Evolutionary conservation across 1,140 invertebrate genomes (phyloP).

Genomic region (Drosophila albomicans): DNA sequence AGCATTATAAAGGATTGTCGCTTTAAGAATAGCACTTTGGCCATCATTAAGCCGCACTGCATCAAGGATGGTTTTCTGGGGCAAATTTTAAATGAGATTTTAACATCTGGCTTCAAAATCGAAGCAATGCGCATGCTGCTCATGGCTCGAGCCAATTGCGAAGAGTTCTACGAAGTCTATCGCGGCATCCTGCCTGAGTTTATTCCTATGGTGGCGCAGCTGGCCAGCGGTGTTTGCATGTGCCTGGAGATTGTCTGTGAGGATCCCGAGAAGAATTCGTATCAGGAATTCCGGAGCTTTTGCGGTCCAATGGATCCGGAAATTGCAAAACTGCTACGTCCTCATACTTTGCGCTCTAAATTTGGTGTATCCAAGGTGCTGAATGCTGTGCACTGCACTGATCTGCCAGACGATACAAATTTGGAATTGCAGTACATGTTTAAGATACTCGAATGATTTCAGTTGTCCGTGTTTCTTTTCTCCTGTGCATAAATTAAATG

Average conservation of each 20-base stretch:
- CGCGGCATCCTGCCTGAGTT: slow-evolving; percentile 95
- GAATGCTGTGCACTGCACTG: slow-evolving; percentile 97
- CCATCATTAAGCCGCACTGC: slow-evolving; percentile 96
- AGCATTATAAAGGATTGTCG: slow-evolving; percentile 58
- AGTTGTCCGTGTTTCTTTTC: slow-evolving; percentile 19
- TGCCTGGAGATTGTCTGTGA: slow-evolving; percentile 93
- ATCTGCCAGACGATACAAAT: slow-evolving; percentile 93
- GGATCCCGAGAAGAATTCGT: slow-evolving; percentile 86
- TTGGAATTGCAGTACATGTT: slow-evolving; percentile 94
- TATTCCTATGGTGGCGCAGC: slow-evolving; percentile 92
- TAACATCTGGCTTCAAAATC: slow-evolving; percentile 90
- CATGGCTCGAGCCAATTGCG: slow-evolving; percentile 92
- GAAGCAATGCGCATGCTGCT: slow-evolving; percentile 92
- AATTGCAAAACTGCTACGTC: slow-evolving; percentile 93
- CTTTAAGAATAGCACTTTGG: slow-evolving; percentile 88
- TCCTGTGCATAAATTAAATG: slow-evolving; percentile 63
- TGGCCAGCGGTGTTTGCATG: slow-evolving; percentile 93
- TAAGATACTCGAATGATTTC: slow-evolving; percentile 87
- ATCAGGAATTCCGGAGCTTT: slow-evolving; percentile 92
- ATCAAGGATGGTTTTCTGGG: slow-evolving; percentile 90
- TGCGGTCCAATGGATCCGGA: slow-evolving; percentile 95
- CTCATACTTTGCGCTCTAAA: slow-evolving; percentile 92
- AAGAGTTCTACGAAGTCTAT: slow-evolving; percentile 97
- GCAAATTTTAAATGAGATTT: slow-evolving; percentile 90
- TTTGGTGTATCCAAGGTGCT: slow-evolving; percentile 93